Evolutionary conservation across 2,797 vertebrate species (phyloP).

Genomic region (Lepus townsendii): DNA sequence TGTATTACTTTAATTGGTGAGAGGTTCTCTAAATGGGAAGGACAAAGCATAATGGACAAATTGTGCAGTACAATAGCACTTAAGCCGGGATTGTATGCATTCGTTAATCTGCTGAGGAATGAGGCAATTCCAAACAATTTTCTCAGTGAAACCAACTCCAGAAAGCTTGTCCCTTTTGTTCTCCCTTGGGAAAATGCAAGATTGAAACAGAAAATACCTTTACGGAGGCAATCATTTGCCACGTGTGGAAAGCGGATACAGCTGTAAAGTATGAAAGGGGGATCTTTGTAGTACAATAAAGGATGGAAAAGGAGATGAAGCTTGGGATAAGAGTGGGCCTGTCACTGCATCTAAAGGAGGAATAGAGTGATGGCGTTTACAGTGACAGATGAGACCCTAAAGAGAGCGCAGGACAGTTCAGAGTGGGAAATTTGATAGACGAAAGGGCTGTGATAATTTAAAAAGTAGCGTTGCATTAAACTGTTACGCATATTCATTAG

Average conservation of each 20-base stretch:
- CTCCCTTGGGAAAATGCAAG: conserved; percentile 99
- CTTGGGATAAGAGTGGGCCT: conserved; percentile 93
- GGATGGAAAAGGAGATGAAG: conserved; percentile 94
- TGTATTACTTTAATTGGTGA: conserved; percentile 99
- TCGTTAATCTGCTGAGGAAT: conserved; percentile 99
- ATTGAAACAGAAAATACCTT: conserved; percentile 99
- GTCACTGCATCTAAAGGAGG: conserved; percentile 93
- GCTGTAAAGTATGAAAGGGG: conserved; percentile 93
- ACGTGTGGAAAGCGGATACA: conserved; percentile 99
- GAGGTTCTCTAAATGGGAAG: conserved; percentile 97
- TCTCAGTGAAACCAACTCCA: conserved; percentile 99
- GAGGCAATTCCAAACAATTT: conserved; percentile 99
- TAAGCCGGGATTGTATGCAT: conserved; percentile 97
- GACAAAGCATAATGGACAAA: conserved; percentile 99
- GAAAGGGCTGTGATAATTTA: conserved; percentile 94
- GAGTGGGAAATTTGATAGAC: conserved; percentile 96
- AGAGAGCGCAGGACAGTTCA: conserved; percentile 93
- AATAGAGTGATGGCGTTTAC: conserved; percentile 98
- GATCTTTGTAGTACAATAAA: conserved; percentile 96
- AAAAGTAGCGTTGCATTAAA: conserved; percentile 95
- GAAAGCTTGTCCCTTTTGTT: conserved; percentile 95
- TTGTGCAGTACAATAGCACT: conserved; percentile 97
- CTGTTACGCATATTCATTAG: conserved; percentile 92
- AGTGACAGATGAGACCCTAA: conserved; percentile 96
- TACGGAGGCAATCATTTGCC: conserved; percentile 97